Evolutionary conservation across 2,888 invertebrate species (phyloP).

Genomic region (Xylocampa areola): DNA sequence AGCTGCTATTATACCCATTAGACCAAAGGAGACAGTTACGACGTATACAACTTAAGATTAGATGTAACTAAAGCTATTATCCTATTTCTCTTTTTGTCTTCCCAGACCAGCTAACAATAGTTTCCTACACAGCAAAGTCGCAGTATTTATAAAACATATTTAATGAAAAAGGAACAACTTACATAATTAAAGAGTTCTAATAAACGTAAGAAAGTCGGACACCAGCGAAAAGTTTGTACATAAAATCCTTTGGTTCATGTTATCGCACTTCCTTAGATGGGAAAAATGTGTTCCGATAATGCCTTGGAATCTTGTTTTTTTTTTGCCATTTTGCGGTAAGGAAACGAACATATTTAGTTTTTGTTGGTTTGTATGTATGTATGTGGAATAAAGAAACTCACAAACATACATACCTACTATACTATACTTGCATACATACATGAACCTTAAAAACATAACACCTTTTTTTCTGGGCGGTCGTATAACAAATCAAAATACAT

Average conservation of each 20-base stretch:
- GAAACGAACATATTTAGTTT: conserved; percentile 40
- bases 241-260: conserved; percentile 81
- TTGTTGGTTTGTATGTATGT: conserved; percentile 6
- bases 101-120: conserved; percentile 3
- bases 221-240: conserved; percentile 60
- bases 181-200: conserved; percentile 73
- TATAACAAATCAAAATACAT: no score
- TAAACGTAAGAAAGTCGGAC: conserved; percentile 63
- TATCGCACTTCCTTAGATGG: conserved; percentile 76
- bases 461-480: no score
- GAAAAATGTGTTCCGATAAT: conserved; percentile 81
- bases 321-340: conserved; percentile 53
- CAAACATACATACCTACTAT: no score
- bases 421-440: no score
- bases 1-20: no score
- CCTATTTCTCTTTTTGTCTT: neutral
- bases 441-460: no score
- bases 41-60: conserved; percentile 1
- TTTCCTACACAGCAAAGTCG: conserved; percentile 1
- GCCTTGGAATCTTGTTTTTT: conserved; percentile 70
- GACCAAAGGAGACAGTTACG: no score
- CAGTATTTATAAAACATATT: conserved; percentile 34
- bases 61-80: neutral
- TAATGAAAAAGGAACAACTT: conserved; percentile 59
- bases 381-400: no score